phyloP scores from a whole-genome alignment of 2,113 vertebrate species.

The Malurus alboscapulatus region DNA sequence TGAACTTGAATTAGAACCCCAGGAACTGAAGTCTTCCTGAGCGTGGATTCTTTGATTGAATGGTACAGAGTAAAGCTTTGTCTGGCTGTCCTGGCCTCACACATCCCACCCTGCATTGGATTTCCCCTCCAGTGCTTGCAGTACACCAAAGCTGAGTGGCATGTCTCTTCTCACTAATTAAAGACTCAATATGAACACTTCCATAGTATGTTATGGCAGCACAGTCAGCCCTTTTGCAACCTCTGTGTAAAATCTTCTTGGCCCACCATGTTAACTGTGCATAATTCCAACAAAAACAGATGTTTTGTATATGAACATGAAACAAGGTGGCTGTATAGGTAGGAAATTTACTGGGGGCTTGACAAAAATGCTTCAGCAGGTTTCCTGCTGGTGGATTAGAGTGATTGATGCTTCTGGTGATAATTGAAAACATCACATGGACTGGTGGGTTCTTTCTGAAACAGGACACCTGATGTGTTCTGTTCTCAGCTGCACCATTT shows the following conservation, averaged over 20 bases:
- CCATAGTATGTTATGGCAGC: not conserved
- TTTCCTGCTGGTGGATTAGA: not conserved
- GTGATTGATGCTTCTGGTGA: not conserved
- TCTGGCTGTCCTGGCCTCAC: not conserved
- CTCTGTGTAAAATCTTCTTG: not conserved
- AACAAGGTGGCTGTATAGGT: not conserved
- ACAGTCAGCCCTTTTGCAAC: not conserved
- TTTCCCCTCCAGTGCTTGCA: not conserved
- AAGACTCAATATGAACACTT: not conserved
- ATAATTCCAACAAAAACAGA: not conserved
- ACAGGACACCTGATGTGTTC: not conserved
- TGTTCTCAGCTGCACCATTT: not conserved
- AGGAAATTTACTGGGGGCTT: not conserved
- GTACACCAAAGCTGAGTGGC: not conserved
- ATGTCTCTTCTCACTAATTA: not conserved
- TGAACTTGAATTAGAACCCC: not conserved
- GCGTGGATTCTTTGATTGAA: not conserved
- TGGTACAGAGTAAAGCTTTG: not conserved
- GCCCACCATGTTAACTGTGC: not conserved
- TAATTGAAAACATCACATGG: not conserved
- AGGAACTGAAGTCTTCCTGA: not conserved
- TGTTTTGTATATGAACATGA: not conserved
- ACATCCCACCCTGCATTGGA: not conserved
- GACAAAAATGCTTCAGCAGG: not conserved
- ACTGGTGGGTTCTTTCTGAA: not conserved